Evolutionary conservation across 2,113 vertebrate species (phyloP).

Genomic region (Lontra canadensis): DNA sequence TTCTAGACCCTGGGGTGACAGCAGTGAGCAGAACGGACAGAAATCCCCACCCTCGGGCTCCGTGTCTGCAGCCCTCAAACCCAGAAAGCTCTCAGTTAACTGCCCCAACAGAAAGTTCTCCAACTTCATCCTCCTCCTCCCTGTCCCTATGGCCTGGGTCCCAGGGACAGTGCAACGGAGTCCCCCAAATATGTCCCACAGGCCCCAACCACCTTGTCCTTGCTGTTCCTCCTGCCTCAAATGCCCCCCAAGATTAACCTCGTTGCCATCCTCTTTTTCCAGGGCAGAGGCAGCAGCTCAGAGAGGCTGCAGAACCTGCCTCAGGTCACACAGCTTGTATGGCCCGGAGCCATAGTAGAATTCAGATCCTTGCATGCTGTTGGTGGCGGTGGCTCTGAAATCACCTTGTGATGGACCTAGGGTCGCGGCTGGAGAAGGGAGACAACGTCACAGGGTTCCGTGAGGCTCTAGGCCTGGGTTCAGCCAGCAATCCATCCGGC

Average conservation of each 20-base stretch:
- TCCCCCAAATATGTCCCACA: not conserved
- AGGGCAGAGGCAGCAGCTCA: not conserved
- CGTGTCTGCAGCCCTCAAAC: not conserved
- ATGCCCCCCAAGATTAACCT: not conserved
- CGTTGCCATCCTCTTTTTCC: not conserved
- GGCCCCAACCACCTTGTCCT: not conserved
- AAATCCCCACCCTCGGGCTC: not conserved
- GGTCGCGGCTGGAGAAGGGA: not conserved
- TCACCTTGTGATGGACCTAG: not conserved
- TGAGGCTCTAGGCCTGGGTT: not conserved
- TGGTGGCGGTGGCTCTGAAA: not conserved
- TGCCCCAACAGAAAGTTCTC: not conserved
- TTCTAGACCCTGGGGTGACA: not conserved
- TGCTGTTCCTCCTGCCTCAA: not conserved
- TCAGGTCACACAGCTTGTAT: not conserved
- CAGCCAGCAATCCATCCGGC: not conserved
- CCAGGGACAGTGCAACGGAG: not conserved
- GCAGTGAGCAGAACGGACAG: not conserved
- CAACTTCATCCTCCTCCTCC: not conserved
- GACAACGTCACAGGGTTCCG: not conserved
- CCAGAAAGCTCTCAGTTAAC: not conserved
- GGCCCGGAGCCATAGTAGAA: no score
- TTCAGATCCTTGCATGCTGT: not conserved
- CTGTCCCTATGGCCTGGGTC: not conserved
- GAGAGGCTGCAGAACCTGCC: not conserved